phyloP scores from a whole-genome alignment of 37 sponge, comb jelly and placozoan genomes.

The Halisarca cf. caerulea region DNA sequence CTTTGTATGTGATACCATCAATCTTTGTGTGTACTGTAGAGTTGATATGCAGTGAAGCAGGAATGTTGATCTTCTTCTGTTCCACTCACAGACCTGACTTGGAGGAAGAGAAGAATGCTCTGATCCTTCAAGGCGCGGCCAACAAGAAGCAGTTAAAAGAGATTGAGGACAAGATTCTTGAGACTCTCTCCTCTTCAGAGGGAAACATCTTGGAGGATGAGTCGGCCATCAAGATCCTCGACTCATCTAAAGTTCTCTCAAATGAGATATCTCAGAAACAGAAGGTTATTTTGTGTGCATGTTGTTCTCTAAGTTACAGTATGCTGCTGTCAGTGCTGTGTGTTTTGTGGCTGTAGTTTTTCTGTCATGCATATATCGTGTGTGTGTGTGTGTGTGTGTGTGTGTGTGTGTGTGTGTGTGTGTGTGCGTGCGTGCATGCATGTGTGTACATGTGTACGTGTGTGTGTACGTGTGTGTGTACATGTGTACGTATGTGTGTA shows the following conservation, averaged over 20 bases:
- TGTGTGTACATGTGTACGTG: slow-evolving; percentile 17
- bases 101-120: slow-evolving; percentile 95
- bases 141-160: slow-evolving; percentile 99
- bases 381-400: background rate
- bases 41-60: background rate
- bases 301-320: too few species aligned
- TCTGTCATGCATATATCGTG: background rate
- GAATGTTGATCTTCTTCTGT: background rate
- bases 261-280: slow-evolving; percentile 91
- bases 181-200: slow-evolving; percentile 96
- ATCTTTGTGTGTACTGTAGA: background rate
- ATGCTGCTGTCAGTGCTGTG: background rate
- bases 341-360: background rate
- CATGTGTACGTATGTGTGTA: too few species aligned
- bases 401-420: slow-evolving; percentile 19
- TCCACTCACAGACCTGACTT: slow-evolving; percentile 84
- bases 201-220: slow-evolving; percentile 99
- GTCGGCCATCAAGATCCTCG: slow-evolving; percentile 92
- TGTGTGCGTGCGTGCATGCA: slow-evolving; percentile 2
- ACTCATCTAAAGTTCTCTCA: slow-evolving; percentile 92
- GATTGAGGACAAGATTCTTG: slow-evolving; percentile 99
- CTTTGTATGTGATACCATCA: background rate
- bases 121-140: slow-evolving; percentile 92
- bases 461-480: background rate
- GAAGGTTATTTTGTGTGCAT: slow-evolving; percentile 39